Evolutionary conservation across 2,797 vertebrate genomes (phyloP).

Genomic region (Aeoliscus strigatus): DNA sequence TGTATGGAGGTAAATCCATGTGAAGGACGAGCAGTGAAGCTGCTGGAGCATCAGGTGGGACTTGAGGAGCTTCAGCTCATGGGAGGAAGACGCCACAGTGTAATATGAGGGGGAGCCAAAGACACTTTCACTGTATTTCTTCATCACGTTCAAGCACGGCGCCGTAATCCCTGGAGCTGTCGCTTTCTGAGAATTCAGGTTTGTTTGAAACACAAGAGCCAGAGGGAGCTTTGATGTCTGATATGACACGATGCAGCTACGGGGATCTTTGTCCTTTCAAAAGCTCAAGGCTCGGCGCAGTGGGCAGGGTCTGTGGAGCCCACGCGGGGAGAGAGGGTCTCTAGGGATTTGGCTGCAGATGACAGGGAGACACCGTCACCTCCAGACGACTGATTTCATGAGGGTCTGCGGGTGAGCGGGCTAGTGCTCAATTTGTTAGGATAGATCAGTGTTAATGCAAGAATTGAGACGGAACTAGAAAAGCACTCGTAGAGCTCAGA

Average conservation of each 20-base stretch:
- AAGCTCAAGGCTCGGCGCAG: conserved; percentile 34
- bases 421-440: neutral
- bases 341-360: conserved; percentile 40
- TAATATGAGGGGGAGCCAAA: too few species aligned
- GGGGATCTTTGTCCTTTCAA: conserved; percentile 36
- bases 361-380: conserved; percentile 35
- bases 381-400: too few species aligned
- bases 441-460: conserved; percentile 1
- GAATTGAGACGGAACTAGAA: too few species aligned
- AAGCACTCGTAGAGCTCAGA: too few species aligned
- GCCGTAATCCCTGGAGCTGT: conserved; percentile 14
- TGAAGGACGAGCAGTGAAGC: conserved; percentile 24
- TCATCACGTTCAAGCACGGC: too few species aligned
- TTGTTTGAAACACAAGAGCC: conserved; percentile 8
- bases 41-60: conserved; percentile 34
- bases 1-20: too few species aligned
- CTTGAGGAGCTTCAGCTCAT: too few species aligned
- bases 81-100: too few species aligned
- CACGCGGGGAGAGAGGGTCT: conserved; percentile 22
- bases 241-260: conserved; percentile 31
- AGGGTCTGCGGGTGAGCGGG: neutral
- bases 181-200: conserved; percentile 17
- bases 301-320: conserved; percentile 8
- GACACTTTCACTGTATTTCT: too few species aligned
- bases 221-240: conserved; percentile 39